Evolutionary conservation across 1,140 invertebrate genomes (phyloP).

Genomic region (Kradibia gibbosae): DNA sequence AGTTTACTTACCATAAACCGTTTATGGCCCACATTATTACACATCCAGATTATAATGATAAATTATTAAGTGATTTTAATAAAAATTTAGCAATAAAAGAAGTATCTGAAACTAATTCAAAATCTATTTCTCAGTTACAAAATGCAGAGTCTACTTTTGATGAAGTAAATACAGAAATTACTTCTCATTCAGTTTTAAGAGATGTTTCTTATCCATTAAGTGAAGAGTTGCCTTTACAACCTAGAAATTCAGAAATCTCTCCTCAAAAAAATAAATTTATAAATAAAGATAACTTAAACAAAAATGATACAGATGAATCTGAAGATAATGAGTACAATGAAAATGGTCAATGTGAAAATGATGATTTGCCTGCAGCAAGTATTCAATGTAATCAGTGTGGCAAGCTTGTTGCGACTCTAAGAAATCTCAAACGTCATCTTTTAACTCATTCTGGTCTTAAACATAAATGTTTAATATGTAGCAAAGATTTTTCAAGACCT

Average conservation of each 20-base stretch:
- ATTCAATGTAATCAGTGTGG: conserved; percentile 66
- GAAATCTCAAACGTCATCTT: conserved; percentile 66
- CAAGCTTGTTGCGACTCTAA: conserved; percentile 64
- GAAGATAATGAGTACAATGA: conserved; percentile 56
- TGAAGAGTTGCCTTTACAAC: background rate
- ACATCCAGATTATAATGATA: conserved; percentile 59
- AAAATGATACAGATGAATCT: background rate
- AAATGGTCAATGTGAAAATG: conserved; percentile 49
- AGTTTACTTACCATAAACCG: conserved; percentile 65
- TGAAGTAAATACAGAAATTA: background rate
- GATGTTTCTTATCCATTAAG: background rate
- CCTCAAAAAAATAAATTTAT: background rate
- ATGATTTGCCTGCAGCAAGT: conserved; percentile 57
- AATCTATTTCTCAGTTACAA: background rate
- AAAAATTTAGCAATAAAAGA: background rate
- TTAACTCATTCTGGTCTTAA: conserved; percentile 65
- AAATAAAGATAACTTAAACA: background rate
- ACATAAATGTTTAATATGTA: conserved; percentile 62
- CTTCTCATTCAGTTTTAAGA: background rate
- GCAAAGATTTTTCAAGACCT: conserved; percentile 64
- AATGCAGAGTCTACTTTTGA: background rate
- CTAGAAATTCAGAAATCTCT: background rate
- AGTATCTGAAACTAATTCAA: background rate
- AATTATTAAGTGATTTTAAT: conserved; percentile 32
- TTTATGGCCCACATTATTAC: conserved; percentile 62